Base-by-base conservation (phyloP, 2,797 vertebrate species). In the Sebastes alutus region DNA sequence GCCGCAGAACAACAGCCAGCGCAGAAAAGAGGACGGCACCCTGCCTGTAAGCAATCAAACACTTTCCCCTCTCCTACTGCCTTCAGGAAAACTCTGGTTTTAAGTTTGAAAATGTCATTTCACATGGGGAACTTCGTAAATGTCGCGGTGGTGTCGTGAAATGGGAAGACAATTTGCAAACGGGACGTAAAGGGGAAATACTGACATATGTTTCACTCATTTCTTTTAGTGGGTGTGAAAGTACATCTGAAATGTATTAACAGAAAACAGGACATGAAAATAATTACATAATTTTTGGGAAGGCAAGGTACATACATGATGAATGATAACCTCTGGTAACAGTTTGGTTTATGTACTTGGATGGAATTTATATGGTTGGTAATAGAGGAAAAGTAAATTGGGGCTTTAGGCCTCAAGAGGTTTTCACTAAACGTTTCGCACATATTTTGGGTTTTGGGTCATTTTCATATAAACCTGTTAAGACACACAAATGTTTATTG, bases 1-100 rank as follows among this genome's bases (percentile, higher is more conserved):
- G 32, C 86, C 93, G 0, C 89, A 90, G 72, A 92, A 89, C 77
- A 91, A 83, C 58, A 89, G 83, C 71, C 90, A 93, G n/a, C 91
- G 90, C 75, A 84, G 89, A 64, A 96, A 93, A 85, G 95, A 96
- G 80, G 96, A 96, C 2, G 93, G 94, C 16, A 83, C 88, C 2
- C 91, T 97, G 75, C 96, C 94, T 25, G 97, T 98, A 92, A 97
- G 96, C 66, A 63, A 16, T 5, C n/a, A 32, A 6, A 55, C 49
- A 38, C 16, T 6, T 29, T 13, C 38, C 5, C 16, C 1, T 62
- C 10, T 16, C 2, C 25, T 29, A 1, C 56, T 8, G 35, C 20
- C 10, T 68, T 61, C 46, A 46, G 27, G 46, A 71, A 81, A 59
- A 59, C 22, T 22, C 11, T 10, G 4, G 12, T 20, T 10, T 18